Base-by-base conservation (phyloP, 2,113 vertebrate species). In the Sardina pilchardus region DNA sequence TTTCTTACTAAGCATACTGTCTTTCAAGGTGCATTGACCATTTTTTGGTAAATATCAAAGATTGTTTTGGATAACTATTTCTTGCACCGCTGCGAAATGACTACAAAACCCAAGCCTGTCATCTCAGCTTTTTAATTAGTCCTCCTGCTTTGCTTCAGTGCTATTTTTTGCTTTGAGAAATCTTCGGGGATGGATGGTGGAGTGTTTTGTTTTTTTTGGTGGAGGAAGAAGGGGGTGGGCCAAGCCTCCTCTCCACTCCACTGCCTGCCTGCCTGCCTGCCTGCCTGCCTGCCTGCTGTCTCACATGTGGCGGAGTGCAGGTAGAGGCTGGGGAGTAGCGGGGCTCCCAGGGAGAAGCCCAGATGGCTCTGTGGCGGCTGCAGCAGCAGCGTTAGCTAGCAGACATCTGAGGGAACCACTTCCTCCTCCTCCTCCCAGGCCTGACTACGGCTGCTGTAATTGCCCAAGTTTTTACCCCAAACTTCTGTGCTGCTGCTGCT, bases 341-440 rank as follows among this genome's bases (percentile, higher is more conserved):
- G 9, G 9, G 2, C 12, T 34, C 63, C 83, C 67, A 36, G 67
- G 47, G 43, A 67, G n/a, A 45, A 45, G 39, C 44, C 83, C 83
- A 84, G n/a, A 84, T 80, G 67, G 67, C 80, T 42, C 83, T 19
- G n/a, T n/a, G n/a, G 6, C 67, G 4, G 67, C n/a, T 36, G 10
- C 71, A 78, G 30, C 71, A 78, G 71, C 71, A 78, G 34, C 71
- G 16, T 56, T 56, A n/a, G 24, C 14, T 21, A 47, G 53, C 26
- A 19, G 14, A 48, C 19, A 39, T 85, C 71, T 48, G 16, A 80
- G 56, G 83, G n/a, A 19, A 75, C 82, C 85, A 80, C 86, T 87
- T 84, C 87, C 67, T 86, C 82, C 83, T 84, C 87, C 67, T 86
- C 82, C 83, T 82, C 6, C 30, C 10, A 34, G 71, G 26, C 63